These are phyloP conservation scores for Poecilobothrus nobilitatus DNA, from an alignment of 2,888 invertebrate species.

Conservation along the genomic window DNA sequence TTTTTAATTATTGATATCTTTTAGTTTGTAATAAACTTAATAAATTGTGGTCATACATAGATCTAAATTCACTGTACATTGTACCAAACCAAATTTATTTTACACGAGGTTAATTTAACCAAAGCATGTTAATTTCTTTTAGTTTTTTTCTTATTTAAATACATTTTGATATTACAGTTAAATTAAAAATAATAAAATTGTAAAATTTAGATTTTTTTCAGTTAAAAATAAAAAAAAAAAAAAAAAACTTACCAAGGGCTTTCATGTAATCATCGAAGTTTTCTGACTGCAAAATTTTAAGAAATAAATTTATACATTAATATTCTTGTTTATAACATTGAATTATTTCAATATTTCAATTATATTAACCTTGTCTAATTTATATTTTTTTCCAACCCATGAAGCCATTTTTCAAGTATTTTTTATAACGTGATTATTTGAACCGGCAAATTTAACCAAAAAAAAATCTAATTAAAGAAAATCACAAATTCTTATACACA, in stretches of 20 bases:
- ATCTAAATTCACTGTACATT: not conserved
- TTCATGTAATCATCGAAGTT: constrained; percentile 89
- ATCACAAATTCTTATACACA: not conserved
- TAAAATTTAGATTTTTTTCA: not conserved
- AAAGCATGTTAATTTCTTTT: no score
- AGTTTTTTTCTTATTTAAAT: not conserved
- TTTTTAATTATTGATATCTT: not conserved
- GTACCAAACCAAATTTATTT: not conserved
- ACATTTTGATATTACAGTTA: not conserved
- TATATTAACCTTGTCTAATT: constrained; percentile 50
- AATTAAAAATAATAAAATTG: not conserved
- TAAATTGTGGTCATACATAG: not conserved
- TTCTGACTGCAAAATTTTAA: constrained; percentile 47
- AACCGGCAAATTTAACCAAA: not conserved
- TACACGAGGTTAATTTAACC: not conserved
- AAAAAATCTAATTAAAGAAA: not conserved
- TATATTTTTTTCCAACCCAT: constrained; percentile 66
- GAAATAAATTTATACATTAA: not conserved
- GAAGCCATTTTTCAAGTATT: constrained; percentile 33
- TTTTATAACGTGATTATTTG: not conserved
- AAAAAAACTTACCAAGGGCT: constrained; percentile 60
- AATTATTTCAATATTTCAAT: not conserved
- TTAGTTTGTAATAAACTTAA: no score
- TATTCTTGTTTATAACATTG: no score
- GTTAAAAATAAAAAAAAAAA: not conserved